Conservation (phyloP, 1,140 invertebrate genomes). For the Drosophila serrata region DNA sequence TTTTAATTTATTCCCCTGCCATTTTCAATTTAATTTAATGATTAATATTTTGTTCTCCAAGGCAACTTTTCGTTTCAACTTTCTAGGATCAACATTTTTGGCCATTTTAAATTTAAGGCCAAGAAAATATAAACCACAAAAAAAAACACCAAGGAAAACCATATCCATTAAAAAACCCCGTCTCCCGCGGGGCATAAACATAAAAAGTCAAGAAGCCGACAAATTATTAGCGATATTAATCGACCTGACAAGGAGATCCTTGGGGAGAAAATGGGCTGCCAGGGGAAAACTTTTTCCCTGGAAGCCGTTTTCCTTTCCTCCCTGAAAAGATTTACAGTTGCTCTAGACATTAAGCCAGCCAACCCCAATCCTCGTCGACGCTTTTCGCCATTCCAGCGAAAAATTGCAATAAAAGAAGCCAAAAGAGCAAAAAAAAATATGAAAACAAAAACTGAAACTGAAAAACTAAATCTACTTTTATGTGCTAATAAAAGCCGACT, state of each 20-base stretch:
- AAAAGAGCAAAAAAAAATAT: background rate
- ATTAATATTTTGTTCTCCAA: background rate
- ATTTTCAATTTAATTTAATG: background rate
- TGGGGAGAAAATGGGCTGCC: slow-evolving; percentile 6
- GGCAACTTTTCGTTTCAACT: background rate
- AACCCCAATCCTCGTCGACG: background rate
- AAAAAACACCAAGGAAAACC: background rate
- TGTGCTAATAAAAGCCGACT: slow-evolving; percentile 53
- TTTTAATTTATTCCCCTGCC: background rate
- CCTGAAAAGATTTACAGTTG: slow-evolving; percentile 23
- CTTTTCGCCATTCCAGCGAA: slow-evolving; percentile 22
- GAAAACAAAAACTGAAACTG: background rate
- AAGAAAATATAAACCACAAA: slow-evolving; percentile 10
- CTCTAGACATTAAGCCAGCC: slow-evolving; percentile 31
- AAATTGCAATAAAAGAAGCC: slow-evolving; percentile 48
- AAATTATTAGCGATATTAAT: slow-evolving; percentile 49
- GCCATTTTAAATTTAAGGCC: slow-evolving; percentile 4
- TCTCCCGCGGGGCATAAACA: slow-evolving; percentile 15
- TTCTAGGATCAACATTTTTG: background rate
- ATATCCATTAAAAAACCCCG: slow-evolving; percentile 21
- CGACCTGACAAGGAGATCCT: slow-evolving; percentile 28
- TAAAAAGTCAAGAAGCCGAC: slow-evolving; percentile 28
- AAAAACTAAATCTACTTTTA: slow-evolving; percentile 52
- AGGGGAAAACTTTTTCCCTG: slow-evolving; percentile 21
- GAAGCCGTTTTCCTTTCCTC: background rate